These are phyloP conservation scores for Takifugu bimaculatus DNA, from an alignment of 2,113 vertebrate species.

Conservation along the genomic window DNA sequence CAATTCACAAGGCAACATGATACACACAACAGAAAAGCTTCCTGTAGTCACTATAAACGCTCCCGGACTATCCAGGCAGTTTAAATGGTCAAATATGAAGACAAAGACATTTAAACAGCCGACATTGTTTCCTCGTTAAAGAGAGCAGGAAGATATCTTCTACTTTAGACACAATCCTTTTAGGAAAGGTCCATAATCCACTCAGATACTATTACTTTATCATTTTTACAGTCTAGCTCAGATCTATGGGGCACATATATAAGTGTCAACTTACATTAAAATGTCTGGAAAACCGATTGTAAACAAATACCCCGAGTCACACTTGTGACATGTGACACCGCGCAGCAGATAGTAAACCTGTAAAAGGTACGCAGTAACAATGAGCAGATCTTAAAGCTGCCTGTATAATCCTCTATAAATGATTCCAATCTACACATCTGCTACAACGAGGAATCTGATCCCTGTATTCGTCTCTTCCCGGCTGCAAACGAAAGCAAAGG, in stretches of 20 bases:
- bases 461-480: conserved; percentile 27
- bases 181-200: conserved; percentile 48
- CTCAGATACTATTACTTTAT: conserved; percentile 43
- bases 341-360: conserved; percentile 24
- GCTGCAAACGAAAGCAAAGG: conserved; percentile 26
- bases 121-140: conserved; percentile 58
- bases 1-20: conserved; percentile 62
- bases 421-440: conserved; percentile 38
- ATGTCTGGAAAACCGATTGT: conserved; percentile 57
- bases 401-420: conserved; percentile 19
- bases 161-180: conserved; percentile 21
- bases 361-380: conserved; percentile 38
- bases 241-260: conserved; percentile 22
- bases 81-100: conserved; percentile 53
- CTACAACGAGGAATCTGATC: conserved; percentile 40
- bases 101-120: conserved; percentile 56
- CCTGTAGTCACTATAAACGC: conserved; percentile 36
- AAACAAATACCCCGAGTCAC: conserved; percentile 38
- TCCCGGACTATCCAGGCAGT: conserved; percentile 28
- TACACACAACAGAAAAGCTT: conserved; percentile 53
- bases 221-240: conserved; percentile 28
- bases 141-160: conserved; percentile 42
- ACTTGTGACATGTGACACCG: conserved; percentile 38
- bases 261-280: conserved; percentile 50
- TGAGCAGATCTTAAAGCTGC: conserved; percentile 37